phyloP scores from a whole-genome alignment of 2,888 invertebrate genomes.

The Pyrrhosoma nymphula region DNA sequence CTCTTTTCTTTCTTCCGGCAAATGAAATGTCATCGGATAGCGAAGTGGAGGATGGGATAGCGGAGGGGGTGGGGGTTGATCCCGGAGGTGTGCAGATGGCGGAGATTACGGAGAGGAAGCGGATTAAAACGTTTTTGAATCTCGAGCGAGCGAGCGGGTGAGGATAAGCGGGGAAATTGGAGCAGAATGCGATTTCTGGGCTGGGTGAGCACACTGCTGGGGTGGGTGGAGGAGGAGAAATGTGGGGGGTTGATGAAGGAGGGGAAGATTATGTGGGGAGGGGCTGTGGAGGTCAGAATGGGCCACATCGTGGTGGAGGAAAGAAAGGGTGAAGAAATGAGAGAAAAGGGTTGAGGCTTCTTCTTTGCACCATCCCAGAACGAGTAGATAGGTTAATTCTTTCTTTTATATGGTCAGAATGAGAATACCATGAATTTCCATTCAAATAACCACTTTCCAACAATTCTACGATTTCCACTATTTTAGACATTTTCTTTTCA shows the following conservation, averaged over 20 bases:
- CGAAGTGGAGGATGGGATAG: no score
- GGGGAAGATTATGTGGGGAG: neutral
- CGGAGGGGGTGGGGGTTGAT: neutral
- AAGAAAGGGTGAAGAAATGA: no score
- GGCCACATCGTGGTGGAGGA: no score
- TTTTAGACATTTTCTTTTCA: no score
- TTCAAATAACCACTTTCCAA: no score
- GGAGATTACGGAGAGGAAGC: neutral
- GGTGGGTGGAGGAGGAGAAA: neutral
- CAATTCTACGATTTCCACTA: no score
- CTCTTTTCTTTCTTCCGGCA: neutral
- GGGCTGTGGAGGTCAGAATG: neutral
- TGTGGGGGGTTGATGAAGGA: neutral
- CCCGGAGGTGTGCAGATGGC: neutral
- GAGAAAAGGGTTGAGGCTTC: no score
- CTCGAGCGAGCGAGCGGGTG: neutral
- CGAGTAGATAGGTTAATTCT: no score
- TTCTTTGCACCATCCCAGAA: no score
- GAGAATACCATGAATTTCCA: no score
- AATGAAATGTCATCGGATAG: conserved; percentile 16
- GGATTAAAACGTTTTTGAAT: conserved; percentile 22
- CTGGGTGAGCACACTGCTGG: neutral
- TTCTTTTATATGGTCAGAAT: no score
- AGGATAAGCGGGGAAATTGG: conserved; percentile 24
- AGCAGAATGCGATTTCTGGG: conserved; percentile 47